A percentile compares a stretch with the other conserved stretches of the same genome.
These are phyloP conservation scores for Phenacoccus solenopsis DNA, from an alignment of 1,140 invertebrate species.

Conservation along the genomic window DNA sequence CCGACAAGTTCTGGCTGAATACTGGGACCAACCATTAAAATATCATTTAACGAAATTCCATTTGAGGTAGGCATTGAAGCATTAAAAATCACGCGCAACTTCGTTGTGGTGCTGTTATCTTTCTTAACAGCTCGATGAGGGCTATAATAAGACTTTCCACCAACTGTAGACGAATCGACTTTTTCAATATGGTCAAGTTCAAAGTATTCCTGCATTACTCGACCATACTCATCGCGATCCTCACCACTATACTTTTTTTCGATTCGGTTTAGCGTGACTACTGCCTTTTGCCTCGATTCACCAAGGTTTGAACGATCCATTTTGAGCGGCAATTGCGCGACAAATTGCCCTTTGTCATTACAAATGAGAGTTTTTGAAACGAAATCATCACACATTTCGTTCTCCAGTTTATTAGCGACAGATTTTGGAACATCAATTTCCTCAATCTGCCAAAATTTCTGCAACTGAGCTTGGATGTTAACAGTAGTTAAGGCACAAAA, in stretches of 20 bases:
- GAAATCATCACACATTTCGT: not conserved
- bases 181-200: conserved; percentile 1
- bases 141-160: conserved; percentile 25
- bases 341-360: not conserved
- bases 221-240: not conserved
- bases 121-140: conserved; percentile 29
- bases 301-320: not conserved
- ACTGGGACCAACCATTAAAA: conserved; percentile 20
- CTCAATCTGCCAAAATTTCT: no score
- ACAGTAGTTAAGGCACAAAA: no score
- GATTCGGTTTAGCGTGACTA: not conserved
- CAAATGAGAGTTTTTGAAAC: not conserved
- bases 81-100: conserved; percentile 28
- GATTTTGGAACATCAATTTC: no score
- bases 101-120: conserved; percentile 26
- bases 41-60: conserved; percentile 21
- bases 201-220: conserved; percentile 1
- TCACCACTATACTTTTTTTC: conserved; percentile 5
- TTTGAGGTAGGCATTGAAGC: conserved; percentile 21
- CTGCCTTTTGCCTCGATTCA: not conserved
- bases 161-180: not conserved
- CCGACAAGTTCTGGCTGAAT: conserved; percentile 25
- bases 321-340: not conserved
- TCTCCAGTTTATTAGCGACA: not conserved
- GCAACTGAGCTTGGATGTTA: no score